These are phyloP conservation scores for Sminthurinus signatus DNA, from an alignment of 1,140 invertebrate genomes.

Conservation along the genomic window DNA sequence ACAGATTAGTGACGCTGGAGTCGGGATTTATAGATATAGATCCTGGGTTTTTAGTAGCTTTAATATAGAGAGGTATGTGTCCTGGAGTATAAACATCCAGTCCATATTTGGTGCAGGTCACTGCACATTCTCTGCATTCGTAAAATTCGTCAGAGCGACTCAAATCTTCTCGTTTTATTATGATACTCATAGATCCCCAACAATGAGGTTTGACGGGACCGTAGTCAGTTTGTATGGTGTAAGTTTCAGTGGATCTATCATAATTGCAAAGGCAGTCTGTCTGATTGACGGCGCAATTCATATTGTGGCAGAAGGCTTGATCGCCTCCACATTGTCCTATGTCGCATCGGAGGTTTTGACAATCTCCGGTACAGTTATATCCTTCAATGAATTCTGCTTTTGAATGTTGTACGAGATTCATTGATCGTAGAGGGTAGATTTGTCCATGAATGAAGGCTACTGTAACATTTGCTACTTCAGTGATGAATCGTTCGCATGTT, in stretches of 20 bases:
- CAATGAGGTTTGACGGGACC: background rate
- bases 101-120: background rate
- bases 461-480: background rate
- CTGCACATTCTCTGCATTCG: background rate
- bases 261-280: background rate
- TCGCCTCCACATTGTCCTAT: background rate
- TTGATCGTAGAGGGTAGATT: background rate
- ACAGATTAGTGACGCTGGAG: background rate
- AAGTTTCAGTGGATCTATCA: background rate
- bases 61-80: background rate
- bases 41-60: slow-evolving; percentile 3
- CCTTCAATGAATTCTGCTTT: background rate
- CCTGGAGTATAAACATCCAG: background rate
- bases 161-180: background rate
- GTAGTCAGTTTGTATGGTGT: background rate
- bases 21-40: background rate
- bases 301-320: background rate
- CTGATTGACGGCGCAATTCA: background rate
- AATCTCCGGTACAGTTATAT: background rate
- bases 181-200: background rate
- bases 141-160: background rate
- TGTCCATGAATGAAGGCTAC: background rate
- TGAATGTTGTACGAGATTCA: background rate
- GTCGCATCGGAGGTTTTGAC: background rate
- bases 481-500: background rate